These are phyloP conservation scores for Chaetodon trifasciatus DNA, from an alignment of 2,797 vertebrate genomes.

Conservation along the genomic window DNA sequence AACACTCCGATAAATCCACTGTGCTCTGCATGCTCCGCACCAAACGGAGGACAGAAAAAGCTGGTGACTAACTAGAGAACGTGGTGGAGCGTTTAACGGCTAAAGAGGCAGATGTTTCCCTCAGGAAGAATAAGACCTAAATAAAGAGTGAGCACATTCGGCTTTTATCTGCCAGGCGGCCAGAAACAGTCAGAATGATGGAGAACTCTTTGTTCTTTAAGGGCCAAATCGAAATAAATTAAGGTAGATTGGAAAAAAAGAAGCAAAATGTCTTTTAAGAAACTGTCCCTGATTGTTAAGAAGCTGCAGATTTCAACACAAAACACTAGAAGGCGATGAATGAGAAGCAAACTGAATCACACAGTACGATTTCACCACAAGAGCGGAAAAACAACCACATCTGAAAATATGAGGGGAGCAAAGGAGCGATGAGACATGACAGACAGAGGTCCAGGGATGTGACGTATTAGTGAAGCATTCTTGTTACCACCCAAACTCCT, in stretches of 20 bases:
- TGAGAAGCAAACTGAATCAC: neutral
- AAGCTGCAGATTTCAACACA: neutral
- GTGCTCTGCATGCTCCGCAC: neutral
- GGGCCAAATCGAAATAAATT: neutral
- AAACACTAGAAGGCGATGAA: neutral
- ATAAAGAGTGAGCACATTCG: neutral
- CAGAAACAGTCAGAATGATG: neutral
- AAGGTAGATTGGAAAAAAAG: neutral
- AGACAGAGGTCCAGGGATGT: conserved; percentile 30
- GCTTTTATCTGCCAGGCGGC: neutral
- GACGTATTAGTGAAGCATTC: conserved; percentile 71
- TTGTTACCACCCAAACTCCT: conserved; percentile 49
- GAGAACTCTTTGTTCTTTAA: no score
- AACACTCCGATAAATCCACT: neutral
- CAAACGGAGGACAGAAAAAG: neutral
- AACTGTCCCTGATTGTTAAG: neutral
- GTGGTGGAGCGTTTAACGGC: neutral
- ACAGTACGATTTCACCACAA: conserved; percentile 14
- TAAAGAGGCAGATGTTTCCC: neutral
- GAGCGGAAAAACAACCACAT: conserved; percentile 16
- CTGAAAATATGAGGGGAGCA: conserved; percentile 39
- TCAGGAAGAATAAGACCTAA: neutral
- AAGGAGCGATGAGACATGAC: neutral
- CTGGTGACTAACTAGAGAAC: neutral
- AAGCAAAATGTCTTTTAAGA: neutral